Evolutionary conservation across 2,888 invertebrate species (phyloP).

Genomic region (Catocala nupta): DNA sequence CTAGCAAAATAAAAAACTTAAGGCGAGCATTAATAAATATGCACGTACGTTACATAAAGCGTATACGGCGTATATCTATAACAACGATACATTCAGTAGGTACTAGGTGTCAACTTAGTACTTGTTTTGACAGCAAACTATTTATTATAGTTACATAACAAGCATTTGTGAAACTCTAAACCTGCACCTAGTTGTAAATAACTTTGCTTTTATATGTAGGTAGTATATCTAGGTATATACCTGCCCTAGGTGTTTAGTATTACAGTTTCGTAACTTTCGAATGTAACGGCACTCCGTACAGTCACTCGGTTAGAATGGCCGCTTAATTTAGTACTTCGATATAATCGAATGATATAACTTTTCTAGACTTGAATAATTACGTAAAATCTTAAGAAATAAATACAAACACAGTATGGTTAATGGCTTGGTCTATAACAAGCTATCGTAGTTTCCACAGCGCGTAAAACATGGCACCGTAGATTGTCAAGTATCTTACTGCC

Average conservation of each 20-base stretch:
- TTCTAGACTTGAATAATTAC: constrained; percentile 15
- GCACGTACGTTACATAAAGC: no score
- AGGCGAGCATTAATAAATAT: no score
- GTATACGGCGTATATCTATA: neutral
- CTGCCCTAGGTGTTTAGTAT: constrained; percentile 33
- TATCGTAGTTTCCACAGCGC: no score
- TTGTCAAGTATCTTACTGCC: no score
- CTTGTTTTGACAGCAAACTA: neutral
- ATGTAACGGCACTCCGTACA: constrained; percentile 36
- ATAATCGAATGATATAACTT: constrained; percentile 5
- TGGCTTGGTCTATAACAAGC: no score
- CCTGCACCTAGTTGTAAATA: constrained; percentile 6
- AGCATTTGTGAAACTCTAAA: constrained; percentile 21
- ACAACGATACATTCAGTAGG: neutral
- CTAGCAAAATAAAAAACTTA: no score
- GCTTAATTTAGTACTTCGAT: constrained; percentile 35
- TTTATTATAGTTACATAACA: constrained; percentile 32
- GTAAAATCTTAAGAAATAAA: no score
- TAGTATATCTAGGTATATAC: constrained; percentile 21
- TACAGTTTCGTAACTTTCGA: constrained; percentile 44
- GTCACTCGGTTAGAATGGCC: constrained; percentile 32
- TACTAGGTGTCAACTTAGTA: no score
- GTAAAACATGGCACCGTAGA: no score
- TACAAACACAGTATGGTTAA: no score
- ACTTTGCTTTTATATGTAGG: constrained; percentile 8